Percentiles rank a stretch among this genome's conserved stretches.
Conservation (phyloP, 1,140 invertebrate species). For the Calephelis virginiensis region DNA sequence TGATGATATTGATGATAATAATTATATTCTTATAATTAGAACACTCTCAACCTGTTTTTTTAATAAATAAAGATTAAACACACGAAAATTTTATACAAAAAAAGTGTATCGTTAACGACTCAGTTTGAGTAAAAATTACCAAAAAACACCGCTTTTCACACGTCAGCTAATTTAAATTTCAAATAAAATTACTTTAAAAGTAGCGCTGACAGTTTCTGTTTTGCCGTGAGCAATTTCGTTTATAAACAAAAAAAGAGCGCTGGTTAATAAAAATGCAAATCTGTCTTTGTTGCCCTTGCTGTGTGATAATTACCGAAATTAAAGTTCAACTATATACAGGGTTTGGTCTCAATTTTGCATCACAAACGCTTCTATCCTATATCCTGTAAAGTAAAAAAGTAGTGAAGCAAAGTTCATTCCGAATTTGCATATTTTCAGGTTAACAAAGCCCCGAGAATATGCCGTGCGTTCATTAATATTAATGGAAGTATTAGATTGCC, state of each 20-base stretch:
- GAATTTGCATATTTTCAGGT: conserved; percentile 61
- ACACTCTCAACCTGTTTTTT: too few relatives aligned
- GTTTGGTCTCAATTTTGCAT: conserved; percentile 56
- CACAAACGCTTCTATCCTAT: conserved; percentile 47
- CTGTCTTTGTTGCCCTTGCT: conserved; percentile 41
- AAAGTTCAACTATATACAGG: conserved; percentile 34
- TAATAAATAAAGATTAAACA: too few relatives aligned
- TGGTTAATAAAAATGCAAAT: conserved; percentile 64
- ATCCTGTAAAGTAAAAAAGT: conserved; percentile 51
- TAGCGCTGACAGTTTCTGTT: conserved; percentile 10
- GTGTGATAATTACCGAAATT: conserved; percentile 51
- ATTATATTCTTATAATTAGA: too few relatives aligned
- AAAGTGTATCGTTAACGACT: background rate
- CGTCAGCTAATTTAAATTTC: conserved; percentile 15
- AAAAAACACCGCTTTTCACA: conserved; percentile 12
- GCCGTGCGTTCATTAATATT: conserved; percentile 53
- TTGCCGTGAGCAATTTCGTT: conserved; percentile 16
- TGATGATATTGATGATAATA: too few relatives aligned
- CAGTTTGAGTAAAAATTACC: background rate
- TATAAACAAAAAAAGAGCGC: conserved; percentile 17
- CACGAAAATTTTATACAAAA: too few relatives aligned
- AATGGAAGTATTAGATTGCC: conserved; percentile 55
- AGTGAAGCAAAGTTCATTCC: conserved; percentile 42
- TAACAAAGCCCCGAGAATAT: conserved; percentile 45
- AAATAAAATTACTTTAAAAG: conserved; percentile 18